phyloP scores from a whole-genome alignment of 2,113 vertebrate species.

The Podarcis muralis region DNA sequence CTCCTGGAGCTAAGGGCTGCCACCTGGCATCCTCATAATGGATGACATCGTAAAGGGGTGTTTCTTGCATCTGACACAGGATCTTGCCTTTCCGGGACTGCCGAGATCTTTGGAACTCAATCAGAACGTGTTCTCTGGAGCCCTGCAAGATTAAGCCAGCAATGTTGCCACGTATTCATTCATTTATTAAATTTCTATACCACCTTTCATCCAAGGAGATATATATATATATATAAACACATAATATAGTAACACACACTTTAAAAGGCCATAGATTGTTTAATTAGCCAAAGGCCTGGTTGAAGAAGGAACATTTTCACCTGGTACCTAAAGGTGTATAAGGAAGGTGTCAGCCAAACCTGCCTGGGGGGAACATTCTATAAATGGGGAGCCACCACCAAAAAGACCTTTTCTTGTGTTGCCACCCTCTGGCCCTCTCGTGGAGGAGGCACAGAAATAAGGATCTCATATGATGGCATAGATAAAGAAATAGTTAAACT shows the following conservation, averaged over 20 bases:
- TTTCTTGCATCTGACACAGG: conserved; percentile 59
- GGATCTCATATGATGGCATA: too few species aligned
- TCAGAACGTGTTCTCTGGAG: conserved; percentile 57
- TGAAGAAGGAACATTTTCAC: too few species aligned
- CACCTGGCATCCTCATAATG: conserved; percentile 62
- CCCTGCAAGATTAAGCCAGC: conserved; percentile 51
- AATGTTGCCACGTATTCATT: background rate
- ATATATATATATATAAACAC: too few species aligned
- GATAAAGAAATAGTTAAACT: background rate
- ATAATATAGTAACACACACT: background rate
- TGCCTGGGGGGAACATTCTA: too few species aligned
- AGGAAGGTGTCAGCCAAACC: too few species aligned
- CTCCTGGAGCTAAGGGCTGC: conserved; percentile 60
- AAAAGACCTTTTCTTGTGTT: too few species aligned
- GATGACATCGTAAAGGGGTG: conserved; percentile 58
- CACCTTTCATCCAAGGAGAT: too few species aligned
- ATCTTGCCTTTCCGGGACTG: conserved; percentile 25
- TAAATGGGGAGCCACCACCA: too few species aligned
- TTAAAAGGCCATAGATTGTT: background rate
- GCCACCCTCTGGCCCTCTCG: too few species aligned
- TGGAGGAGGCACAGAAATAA: background rate
- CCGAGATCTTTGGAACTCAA: conserved; percentile 63
- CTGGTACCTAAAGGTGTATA: too few species aligned
- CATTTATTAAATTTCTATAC: too few species aligned
- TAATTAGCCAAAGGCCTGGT: too few species aligned